phyloP scores from a whole-genome alignment of 2,113 vertebrate genomes.

The Microcebus jonahi region DNA sequence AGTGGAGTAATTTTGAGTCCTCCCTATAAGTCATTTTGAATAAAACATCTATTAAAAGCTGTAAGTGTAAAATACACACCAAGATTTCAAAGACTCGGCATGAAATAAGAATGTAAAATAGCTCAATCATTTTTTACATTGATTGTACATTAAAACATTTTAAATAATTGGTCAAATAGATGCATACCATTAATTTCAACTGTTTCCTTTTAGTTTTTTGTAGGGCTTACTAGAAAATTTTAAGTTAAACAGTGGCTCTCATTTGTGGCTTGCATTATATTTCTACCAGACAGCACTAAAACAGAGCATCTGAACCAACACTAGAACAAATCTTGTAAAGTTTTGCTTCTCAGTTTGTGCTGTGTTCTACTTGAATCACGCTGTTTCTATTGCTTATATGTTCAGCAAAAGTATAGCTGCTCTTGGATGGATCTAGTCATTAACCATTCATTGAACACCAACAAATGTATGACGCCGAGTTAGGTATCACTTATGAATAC shows the following conservation, averaged over 20 bases:
- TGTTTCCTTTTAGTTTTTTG: neutral
- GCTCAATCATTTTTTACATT: neutral
- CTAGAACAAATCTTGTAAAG: neutral
- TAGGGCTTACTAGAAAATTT: neutral
- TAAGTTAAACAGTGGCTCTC: neutral
- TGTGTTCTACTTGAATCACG: neutral
- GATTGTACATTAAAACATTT: neutral
- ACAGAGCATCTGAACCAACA: neutral
- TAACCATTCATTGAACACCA: neutral
- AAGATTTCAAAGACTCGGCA: neutral
- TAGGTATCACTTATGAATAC: neutral
- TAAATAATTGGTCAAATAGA: neutral
- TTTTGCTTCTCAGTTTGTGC: neutral
- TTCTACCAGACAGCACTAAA: neutral
- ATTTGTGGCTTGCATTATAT: neutral
- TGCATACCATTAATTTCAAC: neutral
- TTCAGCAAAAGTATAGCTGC: neutral
- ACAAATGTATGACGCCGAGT: neutral
- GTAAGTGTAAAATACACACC: neutral
- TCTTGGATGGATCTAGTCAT: neutral
- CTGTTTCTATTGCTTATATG: neutral
- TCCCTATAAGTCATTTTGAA: slow-evolving; percentile 24
- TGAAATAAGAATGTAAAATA: neutral
- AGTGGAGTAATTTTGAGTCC: neutral
- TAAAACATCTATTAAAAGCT: slow-evolving; percentile 11